These are phyloP conservation scores for Coptodon bakossiorum DNA, from an alignment of 2,113 vertebrate genomes.

Conservation along the genomic window DNA sequence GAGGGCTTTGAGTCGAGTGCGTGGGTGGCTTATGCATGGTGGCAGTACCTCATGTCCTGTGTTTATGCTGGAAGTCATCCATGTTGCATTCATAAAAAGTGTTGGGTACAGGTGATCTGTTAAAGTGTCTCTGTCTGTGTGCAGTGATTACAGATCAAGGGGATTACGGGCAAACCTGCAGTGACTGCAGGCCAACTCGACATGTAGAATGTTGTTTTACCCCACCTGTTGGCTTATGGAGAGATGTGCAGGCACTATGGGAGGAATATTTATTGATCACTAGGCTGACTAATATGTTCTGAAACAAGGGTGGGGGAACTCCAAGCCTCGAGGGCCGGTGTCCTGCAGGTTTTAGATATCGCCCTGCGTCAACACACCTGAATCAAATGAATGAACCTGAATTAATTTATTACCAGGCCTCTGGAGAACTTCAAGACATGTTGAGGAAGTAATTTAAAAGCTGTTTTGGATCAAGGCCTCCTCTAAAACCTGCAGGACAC, in stretches of 20 bases:
- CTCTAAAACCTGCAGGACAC: neutral
- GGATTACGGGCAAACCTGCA: neutral
- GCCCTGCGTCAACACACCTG: neutral
- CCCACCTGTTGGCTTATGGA: slow-evolving; percentile 34
- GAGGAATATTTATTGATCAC: neutral
- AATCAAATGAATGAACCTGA: neutral
- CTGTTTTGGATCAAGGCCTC: neutral
- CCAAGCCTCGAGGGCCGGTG: neutral
- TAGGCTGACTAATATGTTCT: neutral
- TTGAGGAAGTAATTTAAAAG: neutral
- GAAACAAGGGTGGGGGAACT: neutral
- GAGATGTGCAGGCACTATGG: slow-evolving; percentile 2
- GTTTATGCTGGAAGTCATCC: slow-evolving; percentile 32
- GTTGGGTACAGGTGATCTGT: neutral
- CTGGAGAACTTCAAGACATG: neutral
- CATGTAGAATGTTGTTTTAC: neutral
- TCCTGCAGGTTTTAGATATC: neutral
- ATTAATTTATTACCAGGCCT: neutral
- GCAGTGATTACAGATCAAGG: neutral
- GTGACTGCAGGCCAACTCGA: neutral
- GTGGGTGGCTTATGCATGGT: slow-evolving; percentile 66
- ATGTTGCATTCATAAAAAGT: neutral
- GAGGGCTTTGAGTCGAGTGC: slow-evolving; percentile 52
- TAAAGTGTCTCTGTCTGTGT: neutral
- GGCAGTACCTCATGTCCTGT: slow-evolving; percentile 46